Evolutionary conservation across 2,113 vertebrate genomes (phyloP), one percentile per base, ranked within the genome.

Genomic region (Nipponia nippon): DNA sequence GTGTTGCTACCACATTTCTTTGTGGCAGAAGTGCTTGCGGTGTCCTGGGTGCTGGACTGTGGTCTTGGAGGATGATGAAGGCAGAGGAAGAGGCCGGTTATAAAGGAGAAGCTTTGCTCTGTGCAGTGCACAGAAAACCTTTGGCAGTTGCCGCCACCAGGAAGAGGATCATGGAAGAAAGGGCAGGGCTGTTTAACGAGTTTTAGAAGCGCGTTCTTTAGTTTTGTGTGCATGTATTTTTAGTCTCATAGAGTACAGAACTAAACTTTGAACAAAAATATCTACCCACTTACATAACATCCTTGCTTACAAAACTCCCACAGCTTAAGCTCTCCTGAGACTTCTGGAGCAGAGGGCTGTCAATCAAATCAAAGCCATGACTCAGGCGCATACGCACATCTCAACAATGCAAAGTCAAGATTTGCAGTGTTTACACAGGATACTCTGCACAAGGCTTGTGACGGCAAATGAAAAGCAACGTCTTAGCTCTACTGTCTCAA

Each of bases 231-330:
- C 3, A 4, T 75, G 76, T 96, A 98, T 98, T 98, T 98, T 98
- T 97, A 98, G 97, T 92, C 92, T 97, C 3, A 0, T 47, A 40
- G 92, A 83, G 91, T 10, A 36, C 71, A 92, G 76, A 90, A 82
- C 81, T 84, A 94, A 97, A 96, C 97, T 95, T 95, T 93, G 87
- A 90, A 97, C 97, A 97, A 82, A 98, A 98, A 98, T 98, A 98
- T 96, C 92, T 88, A 75, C 40, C 83, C 44, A 27, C 91, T 98
- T 98, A 95, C 96, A 97, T 98, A 98, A 97, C 72, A 86, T 67
- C 73, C 96, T 92, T 61, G 84, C 80, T 97, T 73, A 77, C 85
- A 83, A 69, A 87, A n/a, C 92, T 96, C 89, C 79, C 93, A 88
- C 78, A 22, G 89, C 96, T 59, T 82, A 77, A 89, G 79, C 46